These are phyloP conservation scores for Tragelaphus strepsiceros DNA, from an alignment of 2,113 vertebrate genomes.

Conservation along the genomic window DNA sequence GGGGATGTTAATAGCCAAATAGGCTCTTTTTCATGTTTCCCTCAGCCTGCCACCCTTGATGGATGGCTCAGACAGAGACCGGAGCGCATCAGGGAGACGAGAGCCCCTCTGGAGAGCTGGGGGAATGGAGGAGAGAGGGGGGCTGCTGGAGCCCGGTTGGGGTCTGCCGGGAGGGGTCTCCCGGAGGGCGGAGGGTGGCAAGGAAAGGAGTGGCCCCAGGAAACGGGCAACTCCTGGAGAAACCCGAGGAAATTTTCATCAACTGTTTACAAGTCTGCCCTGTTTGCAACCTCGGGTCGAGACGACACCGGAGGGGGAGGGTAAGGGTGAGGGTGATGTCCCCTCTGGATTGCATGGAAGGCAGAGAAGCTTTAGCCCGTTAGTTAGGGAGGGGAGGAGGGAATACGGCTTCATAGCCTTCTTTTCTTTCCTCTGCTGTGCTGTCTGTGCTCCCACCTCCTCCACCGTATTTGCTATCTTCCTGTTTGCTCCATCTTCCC, in stretches of 20 bases:
- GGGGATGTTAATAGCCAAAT: constrained; percentile 82
- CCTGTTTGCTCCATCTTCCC: neutral
- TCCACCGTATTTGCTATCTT: neutral
- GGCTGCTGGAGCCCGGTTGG: constrained; percentile 7
- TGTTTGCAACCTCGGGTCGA: neutral
- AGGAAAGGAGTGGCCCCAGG: neutral
- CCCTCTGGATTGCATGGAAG: neutral
- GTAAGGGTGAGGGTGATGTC: neutral
- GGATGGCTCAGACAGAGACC: constrained; percentile 89
- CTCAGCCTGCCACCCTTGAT: constrained; percentile 89
- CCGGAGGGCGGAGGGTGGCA: neutral
- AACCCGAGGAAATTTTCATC: neutral
- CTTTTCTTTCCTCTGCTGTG: neutral
- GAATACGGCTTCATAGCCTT: neutral
- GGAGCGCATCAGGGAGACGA: constrained; percentile 77
- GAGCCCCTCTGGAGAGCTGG: constrained; percentile 58
- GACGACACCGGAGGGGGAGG: neutral
- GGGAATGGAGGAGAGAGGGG: neutral
- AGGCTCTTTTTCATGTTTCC: constrained; percentile 83
- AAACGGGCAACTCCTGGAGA: neutral
- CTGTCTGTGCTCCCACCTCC: neutral
- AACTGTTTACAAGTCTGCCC: neutral
- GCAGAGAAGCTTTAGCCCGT: neutral
- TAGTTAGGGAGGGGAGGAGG: neutral
- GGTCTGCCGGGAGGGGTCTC: constrained; percentile 24